phyloP scores from a whole-genome alignment of 2,888 invertebrate genomes.

The Schrankia costaestrigalis region DNA sequence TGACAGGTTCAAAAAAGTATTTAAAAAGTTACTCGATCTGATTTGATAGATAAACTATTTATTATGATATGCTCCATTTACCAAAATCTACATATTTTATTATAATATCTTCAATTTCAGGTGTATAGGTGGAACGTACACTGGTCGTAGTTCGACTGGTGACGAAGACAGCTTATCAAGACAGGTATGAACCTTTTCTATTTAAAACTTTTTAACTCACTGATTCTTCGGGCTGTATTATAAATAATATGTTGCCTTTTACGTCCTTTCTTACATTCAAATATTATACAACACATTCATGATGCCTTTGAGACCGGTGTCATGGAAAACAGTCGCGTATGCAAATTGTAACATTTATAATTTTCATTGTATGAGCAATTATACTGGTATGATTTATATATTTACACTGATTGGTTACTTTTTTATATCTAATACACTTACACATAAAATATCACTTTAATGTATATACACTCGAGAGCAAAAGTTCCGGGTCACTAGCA shows the following conservation, averaged over 20 bases:
- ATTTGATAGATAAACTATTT: no score
- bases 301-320: conserved; percentile 3
- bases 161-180: conserved; percentile 83
- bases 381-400: no score
- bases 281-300: neutral
- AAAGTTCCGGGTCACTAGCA: no score
- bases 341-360: neutral
- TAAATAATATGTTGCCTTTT: conserved; percentile 3
- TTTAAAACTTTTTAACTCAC: neutral
- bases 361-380: no score
- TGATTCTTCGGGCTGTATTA: neutral
- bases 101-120: conserved; percentile 36
- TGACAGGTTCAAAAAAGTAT: no score
- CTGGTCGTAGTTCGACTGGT: conserved; percentile 71
- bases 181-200: conserved; percentile 53
- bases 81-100: no score
- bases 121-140: conserved; percentile 83
- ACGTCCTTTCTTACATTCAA: neutral
- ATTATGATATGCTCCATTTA: no score
- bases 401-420: no score
- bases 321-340: conserved; percentile 3
- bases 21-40: no score
- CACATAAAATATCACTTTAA: no score
- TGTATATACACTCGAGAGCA: no score
- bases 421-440: no score